These are phyloP conservation scores for Perodicticus potto DNA, from an alignment of 2,797 vertebrate species.

Conservation along the genomic window DNA sequence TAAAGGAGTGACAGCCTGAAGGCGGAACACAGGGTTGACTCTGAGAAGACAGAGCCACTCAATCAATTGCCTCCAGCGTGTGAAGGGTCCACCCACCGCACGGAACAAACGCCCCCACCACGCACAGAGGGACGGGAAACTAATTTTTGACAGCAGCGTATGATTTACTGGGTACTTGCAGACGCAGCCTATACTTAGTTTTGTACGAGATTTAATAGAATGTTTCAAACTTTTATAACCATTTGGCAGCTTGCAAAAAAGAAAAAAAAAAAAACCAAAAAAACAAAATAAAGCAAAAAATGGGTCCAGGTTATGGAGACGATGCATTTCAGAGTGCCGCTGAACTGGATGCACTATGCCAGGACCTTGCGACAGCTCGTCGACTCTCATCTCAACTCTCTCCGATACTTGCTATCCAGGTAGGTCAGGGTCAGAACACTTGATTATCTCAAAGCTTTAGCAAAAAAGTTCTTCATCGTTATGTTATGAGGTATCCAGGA, in stretches of 20 bases:
- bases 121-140: background rate
- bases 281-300: background rate
- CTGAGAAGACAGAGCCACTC: background rate
- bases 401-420: background rate
- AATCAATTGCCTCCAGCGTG: fast-evolving
- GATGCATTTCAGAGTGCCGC: fast-evolving
- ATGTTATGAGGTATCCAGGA: background rate
- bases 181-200: background rate
- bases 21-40: slow-evolving; percentile 47
- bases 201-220: slow-evolving; percentile 19
- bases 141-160: slow-evolving; percentile 2
- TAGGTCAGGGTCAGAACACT: background rate
- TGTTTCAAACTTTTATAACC: background rate
- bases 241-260: slow-evolving; percentile 37
- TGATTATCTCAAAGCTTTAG: background rate
- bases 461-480: too few relatives aligned
- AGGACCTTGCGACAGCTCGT: fast-evolving
- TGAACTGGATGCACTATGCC: fast-evolving
- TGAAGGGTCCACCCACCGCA: background rate
- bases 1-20: slow-evolving; percentile 46
- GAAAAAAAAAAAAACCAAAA: background rate
- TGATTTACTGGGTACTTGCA: background rate
- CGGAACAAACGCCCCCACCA: background rate
- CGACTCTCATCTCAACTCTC: background rate
- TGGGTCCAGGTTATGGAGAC: background rate